These are phyloP conservation scores for Gordius sp. DNA, from an alignment of 2,888 invertebrate species.

Conservation along the genomic window DNA sequence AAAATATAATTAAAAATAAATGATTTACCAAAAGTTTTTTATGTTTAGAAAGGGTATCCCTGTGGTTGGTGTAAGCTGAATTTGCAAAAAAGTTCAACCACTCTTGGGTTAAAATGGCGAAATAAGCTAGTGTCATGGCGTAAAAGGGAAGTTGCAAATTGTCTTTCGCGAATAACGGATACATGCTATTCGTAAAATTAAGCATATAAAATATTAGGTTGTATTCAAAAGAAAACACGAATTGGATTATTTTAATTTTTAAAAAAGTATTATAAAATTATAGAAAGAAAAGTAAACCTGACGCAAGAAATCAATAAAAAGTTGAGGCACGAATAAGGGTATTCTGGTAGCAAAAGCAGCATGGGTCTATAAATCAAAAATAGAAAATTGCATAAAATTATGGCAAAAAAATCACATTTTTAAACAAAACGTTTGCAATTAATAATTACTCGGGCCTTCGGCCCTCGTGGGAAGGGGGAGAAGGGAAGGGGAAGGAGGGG, in stretches of 20 bases:
- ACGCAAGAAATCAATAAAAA: slow-evolving; percentile 1
- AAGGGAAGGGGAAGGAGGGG: too few species aligned
- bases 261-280: neutral
- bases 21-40: too few species aligned
- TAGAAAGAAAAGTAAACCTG: neutral
- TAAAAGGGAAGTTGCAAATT: neutral
- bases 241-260: neutral
- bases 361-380: neutral
- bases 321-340: neutral
- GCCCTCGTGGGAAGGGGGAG: too few species aligned
- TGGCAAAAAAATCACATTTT: too few species aligned
- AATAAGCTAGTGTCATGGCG: neutral
- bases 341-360: neutral
- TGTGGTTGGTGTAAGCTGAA: too few species aligned
- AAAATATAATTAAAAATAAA: too few species aligned
- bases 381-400: too few species aligned
- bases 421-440: too few species aligned
- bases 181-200: neutral
- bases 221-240: neutral
- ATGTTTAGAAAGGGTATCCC: too few species aligned
- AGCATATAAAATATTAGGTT: neutral
- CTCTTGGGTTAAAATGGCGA: neutral
- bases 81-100: too few species aligned
- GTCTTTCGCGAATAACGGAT: neutral
- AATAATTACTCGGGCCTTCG: too few species aligned